These are phyloP conservation scores for Corapipo altera DNA, from an alignment of 2,113 vertebrate genomes.

Conservation along the genomic window DNA sequence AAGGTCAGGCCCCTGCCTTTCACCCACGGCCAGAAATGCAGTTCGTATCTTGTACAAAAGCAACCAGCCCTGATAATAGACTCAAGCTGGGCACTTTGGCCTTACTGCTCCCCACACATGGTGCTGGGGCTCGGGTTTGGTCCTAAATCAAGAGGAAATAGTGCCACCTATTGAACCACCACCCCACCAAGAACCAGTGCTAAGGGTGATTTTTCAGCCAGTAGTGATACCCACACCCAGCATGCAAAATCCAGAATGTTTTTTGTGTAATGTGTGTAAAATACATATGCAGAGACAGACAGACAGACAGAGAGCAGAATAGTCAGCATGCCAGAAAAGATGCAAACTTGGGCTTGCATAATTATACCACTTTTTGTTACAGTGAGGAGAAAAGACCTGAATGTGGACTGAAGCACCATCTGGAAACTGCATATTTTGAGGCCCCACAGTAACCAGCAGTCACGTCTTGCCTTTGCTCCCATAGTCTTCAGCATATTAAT, in stretches of 20 bases:
- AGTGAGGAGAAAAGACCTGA: neutral
- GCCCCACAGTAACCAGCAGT: neutral
- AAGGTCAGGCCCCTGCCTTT: neutral
- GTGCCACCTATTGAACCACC: slow-evolving; percentile 48
- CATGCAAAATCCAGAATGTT: neutral
- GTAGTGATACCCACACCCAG: neutral
- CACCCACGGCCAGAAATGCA: neutral
- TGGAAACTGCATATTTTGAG: neutral
- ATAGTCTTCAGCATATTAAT: slow-evolving; percentile 31
- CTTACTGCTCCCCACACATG: neutral
- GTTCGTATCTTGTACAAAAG: neutral
- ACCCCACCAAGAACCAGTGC: neutral
- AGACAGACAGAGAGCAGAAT: neutral
- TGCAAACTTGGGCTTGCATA: neutral
- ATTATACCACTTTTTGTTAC: neutral
- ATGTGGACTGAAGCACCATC: neutral
- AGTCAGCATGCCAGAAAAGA: neutral
- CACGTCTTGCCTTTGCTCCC: neutral
- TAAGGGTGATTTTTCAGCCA: neutral
- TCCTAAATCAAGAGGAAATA: slow-evolving; percentile 35
- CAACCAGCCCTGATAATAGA: neutral
- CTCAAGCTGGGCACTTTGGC: neutral
- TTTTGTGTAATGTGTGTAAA: neutral
- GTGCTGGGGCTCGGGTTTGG: neutral
- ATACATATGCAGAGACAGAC: neutral